phyloP scores from a whole-genome alignment of 2,888 invertebrate genomes.

The Drosophila peninsularis region DNA sequence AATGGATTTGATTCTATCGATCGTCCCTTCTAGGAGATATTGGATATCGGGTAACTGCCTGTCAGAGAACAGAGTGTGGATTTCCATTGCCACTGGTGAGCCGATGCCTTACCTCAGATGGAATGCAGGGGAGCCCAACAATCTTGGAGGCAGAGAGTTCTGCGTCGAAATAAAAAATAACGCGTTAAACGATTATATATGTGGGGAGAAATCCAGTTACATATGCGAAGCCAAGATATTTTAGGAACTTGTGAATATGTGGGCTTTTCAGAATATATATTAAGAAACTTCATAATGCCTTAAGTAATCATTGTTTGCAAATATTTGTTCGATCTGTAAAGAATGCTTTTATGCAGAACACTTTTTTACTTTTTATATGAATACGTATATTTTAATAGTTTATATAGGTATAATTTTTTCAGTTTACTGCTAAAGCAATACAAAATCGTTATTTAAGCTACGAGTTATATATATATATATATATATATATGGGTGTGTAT shows the following conservation, averaged over 20 bases:
- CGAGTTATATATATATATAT: slow-evolving; percentile 32
- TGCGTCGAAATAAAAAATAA: slow-evolving; percentile 13
- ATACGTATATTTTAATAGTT: slow-evolving; percentile 44
- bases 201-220: background rate
- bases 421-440: slow-evolving; percentile 66
- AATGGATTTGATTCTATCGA: slow-evolving; percentile 19
- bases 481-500: slow-evolving; percentile 10
- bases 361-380: slow-evolving; percentile 22
- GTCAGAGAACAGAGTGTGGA: background rate
- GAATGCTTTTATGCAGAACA: background rate
- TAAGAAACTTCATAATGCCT: background rate
- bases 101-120: slow-evolving; percentile 23
- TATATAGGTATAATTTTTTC: slow-evolving; percentile 41
- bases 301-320: background rate
- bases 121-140: slow-evolving; percentile 20
- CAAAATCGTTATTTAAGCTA: slow-evolving; percentile 61
- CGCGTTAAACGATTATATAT: background rate
- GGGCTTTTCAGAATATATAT: too few relatives aligned
- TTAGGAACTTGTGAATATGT: background rate
- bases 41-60: slow-evolving; percentile 39
- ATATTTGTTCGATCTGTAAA: background rate
- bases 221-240: slow-evolving; percentile 6
- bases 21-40: background rate
- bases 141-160: background rate
- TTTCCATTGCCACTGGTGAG: slow-evolving; percentile 21